Base-by-base conservation (phyloP, 2,888 invertebrate species). In the Conops quadrifasciatus region DNA sequence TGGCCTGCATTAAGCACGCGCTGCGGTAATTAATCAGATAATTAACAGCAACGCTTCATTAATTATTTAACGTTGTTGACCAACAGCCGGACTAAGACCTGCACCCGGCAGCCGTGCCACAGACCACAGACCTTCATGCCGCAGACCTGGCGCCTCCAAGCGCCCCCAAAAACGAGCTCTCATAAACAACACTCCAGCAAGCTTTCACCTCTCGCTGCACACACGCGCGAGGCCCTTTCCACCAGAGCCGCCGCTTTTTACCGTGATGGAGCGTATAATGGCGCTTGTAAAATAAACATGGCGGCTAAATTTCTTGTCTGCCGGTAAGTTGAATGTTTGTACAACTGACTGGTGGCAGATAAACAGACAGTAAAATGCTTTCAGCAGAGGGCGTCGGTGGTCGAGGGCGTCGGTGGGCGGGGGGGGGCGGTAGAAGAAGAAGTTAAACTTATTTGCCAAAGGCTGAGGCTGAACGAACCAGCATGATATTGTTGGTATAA, bases 1-100 rank as follows among this genome's bases (percentile, higher is more conserved):
- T 21, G 53, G 7, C 49, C 49, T 49, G 49, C 49, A 49, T 49
- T 49, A 49, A 49, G 11, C 11, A 26, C 15, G 72, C 76, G 75
- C 73, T 75, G 78, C 80, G 82, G 79, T 84, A 85, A 85, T 85
- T 85, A 85, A 84, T 84, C 85, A 84, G 82, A 82, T 84, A 85
- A 85, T 85, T 85, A 85, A 83, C 85, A 82, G 82, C 82, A 82
- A 83, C 82, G 84, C 84, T 84, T 85, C 83, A 85, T 85, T 85
- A 82, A 85, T 84, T 85, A 85, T 85, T 85, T 80, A 84, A 82
- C 80, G 72, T 74, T 76, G 76, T 75, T 78, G 77, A 77, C 77
- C 76, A 72, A 73, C 72, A 75, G n/a, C n/a, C n/a, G 16, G 58
- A 3, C 36, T 36, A 9, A 4, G 60, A 56, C 59, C 71, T 70